Evolutionary conservation across 2,113 vertebrate genomes (phyloP), one percentile per base, ranked within the genome.

Genomic region (Tetraodon nigroviridis): DNA sequence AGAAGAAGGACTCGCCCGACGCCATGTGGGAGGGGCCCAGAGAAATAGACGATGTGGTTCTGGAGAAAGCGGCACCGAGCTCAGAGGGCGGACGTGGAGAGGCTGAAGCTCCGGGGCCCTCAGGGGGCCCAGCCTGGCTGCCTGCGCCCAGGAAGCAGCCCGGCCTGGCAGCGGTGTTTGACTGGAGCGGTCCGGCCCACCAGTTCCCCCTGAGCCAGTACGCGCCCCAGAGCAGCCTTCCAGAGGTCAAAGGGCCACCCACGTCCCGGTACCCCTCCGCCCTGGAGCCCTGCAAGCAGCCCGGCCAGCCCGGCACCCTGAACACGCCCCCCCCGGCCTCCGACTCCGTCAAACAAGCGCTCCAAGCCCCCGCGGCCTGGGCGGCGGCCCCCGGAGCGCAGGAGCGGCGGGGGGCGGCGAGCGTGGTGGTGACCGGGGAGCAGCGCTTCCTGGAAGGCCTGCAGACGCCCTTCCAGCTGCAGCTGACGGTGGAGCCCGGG

Each of bases 391-490:
- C n/a, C 8, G 66, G 67, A 42, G 45, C 51, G 10, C 55, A 6
- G n/a, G 58, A 82, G 16, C 66, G 18, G 22, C 40, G 1, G 16
- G 50, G 53, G 19, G 57, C 70, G 19, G 1, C 4, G 0, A 14
- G 44, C 0, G 11, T 86, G 58, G 79, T 85, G 49, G 93, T 95
- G 69, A 95, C 94, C 0, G 92, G 93, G 32, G 83, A 89, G 18
- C 93, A 94, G 85, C 92, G 93, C 44, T 95, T 94, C 72, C 82
- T 92, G 45, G 92, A 95, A 69, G 88, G 91, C 18, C 85, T 95
- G 14, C 88, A 89, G 84, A 89, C 60, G 6, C 88, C 89, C 37
- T 95, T 94, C 54, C 69, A 84, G 22, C 89, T 95, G 49, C 80
- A 88, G 55, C 88, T 95, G 27, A 88, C 86, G 4, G 89, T 88